Conservation (phyloP, 2,888 invertebrate species). For the Eupeodes latifasciatus region DNA sequence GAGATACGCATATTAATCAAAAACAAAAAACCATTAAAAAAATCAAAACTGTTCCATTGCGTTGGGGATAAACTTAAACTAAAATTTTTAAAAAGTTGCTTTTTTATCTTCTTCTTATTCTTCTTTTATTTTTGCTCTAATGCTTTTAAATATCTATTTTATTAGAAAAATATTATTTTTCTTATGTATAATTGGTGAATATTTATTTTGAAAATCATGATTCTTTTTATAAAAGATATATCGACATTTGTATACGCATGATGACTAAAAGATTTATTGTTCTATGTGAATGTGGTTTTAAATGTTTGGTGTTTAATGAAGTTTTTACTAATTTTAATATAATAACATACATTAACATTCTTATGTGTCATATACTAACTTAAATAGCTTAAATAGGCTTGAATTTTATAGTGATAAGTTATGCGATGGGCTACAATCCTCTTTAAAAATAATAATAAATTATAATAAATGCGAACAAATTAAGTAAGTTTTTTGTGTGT, state of each 20-base stretch:
- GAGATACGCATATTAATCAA: constrained; percentile 40
- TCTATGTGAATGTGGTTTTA: constrained; percentile 12
- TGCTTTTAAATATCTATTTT: background rate
- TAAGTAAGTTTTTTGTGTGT: too few species aligned
- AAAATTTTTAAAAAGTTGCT: constrained; percentile 41
- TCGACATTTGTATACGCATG: background rate
- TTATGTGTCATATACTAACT: background rate
- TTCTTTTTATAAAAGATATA: background rate
- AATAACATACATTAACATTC: background rate
- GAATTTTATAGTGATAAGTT: background rate
- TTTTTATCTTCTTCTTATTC: constrained; percentile 47
- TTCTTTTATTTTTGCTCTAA: background rate
- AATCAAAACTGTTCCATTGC: constrained; percentile 60
- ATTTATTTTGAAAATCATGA: constrained; percentile 20
- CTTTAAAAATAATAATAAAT: background rate
- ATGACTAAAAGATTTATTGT: background rate
- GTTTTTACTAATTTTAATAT: background rate
- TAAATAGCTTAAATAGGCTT: background rate
- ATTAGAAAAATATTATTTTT: background rate
- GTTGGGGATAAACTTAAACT: constrained; percentile 42
- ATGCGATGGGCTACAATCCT: constrained; percentile 10
- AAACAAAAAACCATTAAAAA: constrained; percentile 46
- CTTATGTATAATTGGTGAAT: constrained; percentile 43
- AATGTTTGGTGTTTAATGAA: background rate
- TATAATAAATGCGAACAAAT: too few species aligned